A percentile compares a stretch with the other conserved stretches of the same genome.
These are phyloP conservation scores for Thomomys bottae DNA, from an alignment of 2,113 vertebrate genomes.

Conservation along the genomic window DNA sequence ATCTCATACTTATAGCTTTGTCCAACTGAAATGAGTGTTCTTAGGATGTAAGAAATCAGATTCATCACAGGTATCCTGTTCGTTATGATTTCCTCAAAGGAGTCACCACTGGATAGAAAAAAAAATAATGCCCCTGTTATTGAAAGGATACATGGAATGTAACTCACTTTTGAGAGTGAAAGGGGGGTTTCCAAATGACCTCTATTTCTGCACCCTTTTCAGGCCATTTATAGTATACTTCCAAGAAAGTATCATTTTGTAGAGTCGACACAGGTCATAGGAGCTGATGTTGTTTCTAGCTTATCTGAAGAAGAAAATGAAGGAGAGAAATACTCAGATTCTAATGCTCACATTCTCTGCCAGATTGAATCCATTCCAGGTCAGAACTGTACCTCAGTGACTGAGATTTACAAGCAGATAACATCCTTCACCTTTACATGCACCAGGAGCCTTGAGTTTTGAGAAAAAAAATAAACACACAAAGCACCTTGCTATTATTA, in stretches of 20 bases:
- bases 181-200: neutral
- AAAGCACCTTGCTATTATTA: neutral
- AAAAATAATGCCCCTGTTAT: neutral
- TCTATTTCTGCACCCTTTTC: neutral
- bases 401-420: neutral
- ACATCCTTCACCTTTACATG: accelerated
- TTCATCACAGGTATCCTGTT: neutral
- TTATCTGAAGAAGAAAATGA: neutral
- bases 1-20: neutral
- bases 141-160: neutral
- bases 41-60: neutral
- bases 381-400: neutral
- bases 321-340: neutral
- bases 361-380: neutral
- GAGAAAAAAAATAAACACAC: neutral
- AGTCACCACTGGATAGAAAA: neutral
- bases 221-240: neutral
- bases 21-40: neutral
- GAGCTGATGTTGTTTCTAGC: neutral
- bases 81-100: neutral
- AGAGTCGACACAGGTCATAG: neutral
- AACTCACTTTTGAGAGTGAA: neutral
- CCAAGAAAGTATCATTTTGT: neutral
- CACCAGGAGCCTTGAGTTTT: too few species aligned
- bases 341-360: neutral